Evolutionary conservation across 2,888 invertebrate species (phyloP).

Genomic region (Tigriopus californicus): DNA sequence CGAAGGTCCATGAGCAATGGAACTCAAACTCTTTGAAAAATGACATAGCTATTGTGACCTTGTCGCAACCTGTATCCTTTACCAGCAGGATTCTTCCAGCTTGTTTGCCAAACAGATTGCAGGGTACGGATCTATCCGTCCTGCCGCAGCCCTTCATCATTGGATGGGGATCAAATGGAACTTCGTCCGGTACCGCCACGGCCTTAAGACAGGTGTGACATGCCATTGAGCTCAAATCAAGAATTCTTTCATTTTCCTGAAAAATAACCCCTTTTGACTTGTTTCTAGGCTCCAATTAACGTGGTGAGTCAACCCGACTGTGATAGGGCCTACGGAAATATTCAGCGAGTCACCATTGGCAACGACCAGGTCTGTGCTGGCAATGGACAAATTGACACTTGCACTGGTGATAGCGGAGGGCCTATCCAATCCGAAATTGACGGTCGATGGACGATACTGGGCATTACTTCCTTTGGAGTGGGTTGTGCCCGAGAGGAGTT

Average conservation of each 20-base stretch:
- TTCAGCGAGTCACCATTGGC: neutral
- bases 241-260: too few relatives aligned
- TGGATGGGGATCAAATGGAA: constrained; percentile 7
- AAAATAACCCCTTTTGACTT: too few relatives aligned
- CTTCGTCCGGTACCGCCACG: neutral
- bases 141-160: neutral
- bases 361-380: neutral
- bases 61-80: neutral
- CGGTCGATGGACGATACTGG: constrained; percentile 1
- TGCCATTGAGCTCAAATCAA: neutral
- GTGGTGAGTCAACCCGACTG: neutral
- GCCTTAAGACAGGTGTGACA: neutral
- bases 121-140: too few relatives aligned
- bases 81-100: neutral
- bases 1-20: neutral
- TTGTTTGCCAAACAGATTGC: neutral
- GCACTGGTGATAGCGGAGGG: constrained; percentile 10
- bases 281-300: too few relatives aligned
- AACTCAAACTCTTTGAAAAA: neutral
- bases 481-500: constrained; percentile 1
- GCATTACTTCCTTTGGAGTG: constrained; percentile 9
- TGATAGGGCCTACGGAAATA: neutral
- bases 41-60: constrained; percentile 10
- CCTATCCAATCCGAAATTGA: constrained; percentile 2
- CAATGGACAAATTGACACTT: neutral